A percentile compares a stretch with the other conserved stretches of the same genome.
phyloP scores from a whole-genome alignment of 1,140 invertebrate species.

The Lordiphosa clarofinis region DNA sequence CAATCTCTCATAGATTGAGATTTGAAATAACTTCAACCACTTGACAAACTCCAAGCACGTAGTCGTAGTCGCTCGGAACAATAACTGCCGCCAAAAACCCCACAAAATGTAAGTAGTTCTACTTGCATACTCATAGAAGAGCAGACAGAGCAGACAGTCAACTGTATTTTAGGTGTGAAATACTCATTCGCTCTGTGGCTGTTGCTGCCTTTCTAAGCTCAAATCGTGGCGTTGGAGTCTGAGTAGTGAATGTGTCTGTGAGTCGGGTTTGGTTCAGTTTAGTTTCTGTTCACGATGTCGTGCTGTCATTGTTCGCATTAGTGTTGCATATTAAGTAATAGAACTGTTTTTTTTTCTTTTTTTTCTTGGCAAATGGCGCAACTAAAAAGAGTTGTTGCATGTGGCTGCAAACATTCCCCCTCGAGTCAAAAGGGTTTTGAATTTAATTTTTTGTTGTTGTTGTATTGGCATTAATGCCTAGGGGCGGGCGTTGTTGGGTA shows the following conservation, averaged over 20 bases:
- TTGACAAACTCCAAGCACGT: conserved; percentile 32
- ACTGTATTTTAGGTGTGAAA: conserved; percentile 49
- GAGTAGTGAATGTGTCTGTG: conserved; percentile 27
- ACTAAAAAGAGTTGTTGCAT: too few relatives aligned
- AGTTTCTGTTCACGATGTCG: conserved; percentile 40
- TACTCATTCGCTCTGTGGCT: conserved; percentile 11
- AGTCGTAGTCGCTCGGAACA: conserved; percentile 11
- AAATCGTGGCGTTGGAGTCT: conserved; percentile 20
- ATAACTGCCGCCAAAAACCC: conserved; percentile 29
- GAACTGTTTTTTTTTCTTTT: conserved; percentile 68
- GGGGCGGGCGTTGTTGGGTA: too few relatives aligned
- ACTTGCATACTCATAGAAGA: conserved; percentile 28
- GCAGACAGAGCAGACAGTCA: conserved; percentile 2
- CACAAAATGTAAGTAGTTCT: conserved; percentile 31
- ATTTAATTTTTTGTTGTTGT: too few relatives aligned
- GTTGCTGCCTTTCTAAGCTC: conserved; percentile 50
- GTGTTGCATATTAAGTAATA: conserved; percentile 72
- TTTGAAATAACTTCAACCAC: conserved; percentile 16
- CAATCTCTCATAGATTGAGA: conserved; percentile 29
- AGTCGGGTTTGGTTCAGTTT: conserved; percentile 13
- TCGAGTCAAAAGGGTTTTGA: too few relatives aligned
- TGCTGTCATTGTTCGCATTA: conserved; percentile 70
- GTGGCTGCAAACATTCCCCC: too few relatives aligned
- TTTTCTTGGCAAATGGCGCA: conserved; percentile 7
- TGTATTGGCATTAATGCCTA: too few relatives aligned